Evolutionary conservation across 2,888 invertebrate species (phyloP).

Genomic region (Barypeithes pellucidus): DNA sequence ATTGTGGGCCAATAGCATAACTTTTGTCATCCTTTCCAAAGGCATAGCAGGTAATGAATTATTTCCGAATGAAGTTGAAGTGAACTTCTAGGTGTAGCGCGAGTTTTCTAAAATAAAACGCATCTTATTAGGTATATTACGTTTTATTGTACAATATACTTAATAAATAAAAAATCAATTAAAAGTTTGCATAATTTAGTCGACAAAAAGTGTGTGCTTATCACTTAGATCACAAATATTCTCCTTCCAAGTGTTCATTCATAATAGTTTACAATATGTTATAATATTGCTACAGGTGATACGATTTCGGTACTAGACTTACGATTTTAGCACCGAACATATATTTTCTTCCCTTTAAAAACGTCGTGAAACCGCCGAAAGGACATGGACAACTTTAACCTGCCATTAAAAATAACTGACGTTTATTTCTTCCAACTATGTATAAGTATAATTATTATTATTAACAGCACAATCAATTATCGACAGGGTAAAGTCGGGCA

Average conservation of each 20-base stretch:
- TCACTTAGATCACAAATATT: slow-evolving; percentile 56
- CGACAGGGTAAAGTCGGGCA: no score
- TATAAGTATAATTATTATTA: no score
- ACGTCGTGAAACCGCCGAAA: not conserved
- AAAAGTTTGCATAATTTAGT: slow-evolving; percentile 53
- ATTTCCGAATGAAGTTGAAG: no score
- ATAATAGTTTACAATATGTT: slow-evolving; percentile 41
- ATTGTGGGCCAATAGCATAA: no score
- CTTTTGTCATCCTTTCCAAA: no score
- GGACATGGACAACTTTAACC: not conserved
- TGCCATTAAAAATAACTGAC: not conserved
- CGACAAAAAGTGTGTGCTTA: slow-evolving; percentile 54
- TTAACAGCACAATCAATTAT: no score
- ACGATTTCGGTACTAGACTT: slow-evolving; percentile 36
- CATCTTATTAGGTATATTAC: slow-evolving; percentile 43
- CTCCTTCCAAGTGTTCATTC: slow-evolving; percentile 48
- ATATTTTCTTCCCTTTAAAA: slow-evolving; percentile 17
- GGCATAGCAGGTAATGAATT: no score
- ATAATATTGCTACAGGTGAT: slow-evolving; percentile 48
- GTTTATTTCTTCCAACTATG: not conserved
- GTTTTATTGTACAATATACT: slow-evolving; percentile 55
- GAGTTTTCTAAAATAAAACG: slow-evolving; percentile 21
- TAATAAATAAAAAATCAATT: slow-evolving; percentile 53
- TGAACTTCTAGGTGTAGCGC: no score
- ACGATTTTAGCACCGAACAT: slow-evolving; percentile 33